Base-by-base conservation (phyloP, 2,888 invertebrate species). In the Ashinkailepas kermadecensis region DNA sequence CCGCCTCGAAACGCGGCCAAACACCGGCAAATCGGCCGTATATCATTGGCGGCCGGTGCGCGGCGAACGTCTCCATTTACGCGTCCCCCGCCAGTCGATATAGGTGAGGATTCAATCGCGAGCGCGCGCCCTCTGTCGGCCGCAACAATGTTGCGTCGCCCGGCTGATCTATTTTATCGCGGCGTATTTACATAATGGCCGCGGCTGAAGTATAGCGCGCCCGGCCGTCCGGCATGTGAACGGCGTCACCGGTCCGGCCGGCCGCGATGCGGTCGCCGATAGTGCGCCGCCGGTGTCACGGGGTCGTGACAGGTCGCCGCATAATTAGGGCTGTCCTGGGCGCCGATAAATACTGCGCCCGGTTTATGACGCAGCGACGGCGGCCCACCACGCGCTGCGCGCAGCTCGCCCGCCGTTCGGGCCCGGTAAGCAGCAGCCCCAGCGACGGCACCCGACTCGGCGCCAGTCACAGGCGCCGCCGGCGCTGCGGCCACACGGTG, bases 131-230 rank as follows among this genome's bases (percentile, higher is more conserved):
- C 74, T 13, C 54, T 21, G 54, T 0, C 54, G 21, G 56, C 8
- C 56, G 74, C 74, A 18, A 74, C 74, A 74, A 74, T 74, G 74
- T 56, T 74, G 13, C 13, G 65, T 56, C 74, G 74, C 18, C 21
- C 56, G 21, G 54, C 74, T 15, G 74, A 74, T 74, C 54, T 21
- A 74, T 56, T 74, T 74, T 74, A 74, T 74, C 54, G 74, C 74
- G 21, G 70, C 13, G 74, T 74, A 74, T 74, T 74, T 74, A 54
- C 74, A 74, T 74, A 74, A 74, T 56, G 74, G 54, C 21, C 56
- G 74, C 15, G 74, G 39, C 39, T 39, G 39, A 39, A 39, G 39
- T 39, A 39, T 39, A 39, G 39, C 39, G 39, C 39, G 39, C 39
- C 39, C 39, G 39, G 8, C 15, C 21, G 21, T 18, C 15, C 74